Percentiles rank a stretch among this genome's conserved stretches.
Conservation (phyloP, 2,797 vertebrate genomes). For the Silurus aristotelis region DNA sequence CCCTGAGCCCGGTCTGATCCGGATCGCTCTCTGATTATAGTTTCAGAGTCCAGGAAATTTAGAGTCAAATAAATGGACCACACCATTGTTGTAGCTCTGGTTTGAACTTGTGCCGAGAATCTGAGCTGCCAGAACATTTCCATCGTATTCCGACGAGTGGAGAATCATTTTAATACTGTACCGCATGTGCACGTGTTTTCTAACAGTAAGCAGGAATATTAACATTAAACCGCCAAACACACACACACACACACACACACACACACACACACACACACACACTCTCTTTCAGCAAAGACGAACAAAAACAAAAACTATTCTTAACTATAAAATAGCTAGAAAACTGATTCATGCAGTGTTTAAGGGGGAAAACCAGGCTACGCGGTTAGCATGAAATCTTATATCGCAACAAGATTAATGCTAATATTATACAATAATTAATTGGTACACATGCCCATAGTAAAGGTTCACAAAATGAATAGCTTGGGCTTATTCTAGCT, state of each 20-base stretch:
- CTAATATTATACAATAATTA: not conserved
- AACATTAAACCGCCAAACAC: too few relatives aligned
- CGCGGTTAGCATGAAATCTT: not conserved
- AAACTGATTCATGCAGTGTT: not conserved
- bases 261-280: too few relatives aligned
- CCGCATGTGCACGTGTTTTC: too few relatives aligned
- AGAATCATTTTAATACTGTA: not conserved
- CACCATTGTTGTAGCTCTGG: not conserved
- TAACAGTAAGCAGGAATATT: too few relatives aligned
- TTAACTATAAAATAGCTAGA: not conserved
- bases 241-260: too few relatives aligned
- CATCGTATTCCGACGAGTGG: not conserved
- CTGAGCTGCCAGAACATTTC: not conserved
- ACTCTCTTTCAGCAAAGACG: too few relatives aligned
- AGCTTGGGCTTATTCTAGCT: too few relatives aligned
- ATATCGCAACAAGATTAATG: not conserved
- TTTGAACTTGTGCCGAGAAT: not conserved
- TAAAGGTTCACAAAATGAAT: not conserved
- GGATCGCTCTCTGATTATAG: not conserved
- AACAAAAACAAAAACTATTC: too few relatives aligned
- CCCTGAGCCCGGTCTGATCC: not conserved
- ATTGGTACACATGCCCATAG: too few relatives aligned
- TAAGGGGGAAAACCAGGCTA: not conserved
- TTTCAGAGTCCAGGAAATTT: not conserved
- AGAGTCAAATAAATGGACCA: not conserved